Evolutionary conservation across 2,797 vertebrate genomes (phyloP).

Genomic region (Caiman crocodilus): DNA sequence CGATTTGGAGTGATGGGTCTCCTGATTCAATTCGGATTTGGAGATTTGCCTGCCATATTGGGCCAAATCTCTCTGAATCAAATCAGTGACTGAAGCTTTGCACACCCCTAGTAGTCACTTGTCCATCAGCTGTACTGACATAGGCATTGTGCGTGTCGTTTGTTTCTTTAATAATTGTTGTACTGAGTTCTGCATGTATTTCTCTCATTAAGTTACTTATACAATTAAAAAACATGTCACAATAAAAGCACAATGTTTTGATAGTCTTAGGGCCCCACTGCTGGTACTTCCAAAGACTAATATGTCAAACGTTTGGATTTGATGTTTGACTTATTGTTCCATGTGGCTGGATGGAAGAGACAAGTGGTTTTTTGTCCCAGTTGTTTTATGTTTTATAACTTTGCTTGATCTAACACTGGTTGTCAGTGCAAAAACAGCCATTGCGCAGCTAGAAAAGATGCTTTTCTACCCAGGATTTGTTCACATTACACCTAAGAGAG

Average conservation of each 20-base stretch:
- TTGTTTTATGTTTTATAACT: not conserved
- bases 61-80: too few relatives aligned
- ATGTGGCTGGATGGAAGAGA: accelerated
- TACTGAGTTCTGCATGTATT: not conserved
- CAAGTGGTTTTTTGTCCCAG: not conserved
- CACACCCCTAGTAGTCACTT: too few relatives aligned
- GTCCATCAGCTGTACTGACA: not conserved
- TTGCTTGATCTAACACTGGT: not conserved
- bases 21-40: too few relatives aligned
- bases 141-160: not conserved
- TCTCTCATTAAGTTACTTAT: not conserved
- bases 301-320: not conserved
- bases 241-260: not conserved
- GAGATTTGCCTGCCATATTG: too few relatives aligned
- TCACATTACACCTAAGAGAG: not conserved
- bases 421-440: not conserved
- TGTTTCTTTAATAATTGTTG: not conserved
- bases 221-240: not conserved
- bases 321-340: not conserved
- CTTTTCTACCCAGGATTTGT: not conserved
- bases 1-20: too few relatives aligned
- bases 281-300: not conserved
- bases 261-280: not conserved
- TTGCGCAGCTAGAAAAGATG: not conserved
- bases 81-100: too few relatives aligned